Conservation (phyloP, 2,113 vertebrate genomes). For the Cebidichthys violaceus region DNA sequence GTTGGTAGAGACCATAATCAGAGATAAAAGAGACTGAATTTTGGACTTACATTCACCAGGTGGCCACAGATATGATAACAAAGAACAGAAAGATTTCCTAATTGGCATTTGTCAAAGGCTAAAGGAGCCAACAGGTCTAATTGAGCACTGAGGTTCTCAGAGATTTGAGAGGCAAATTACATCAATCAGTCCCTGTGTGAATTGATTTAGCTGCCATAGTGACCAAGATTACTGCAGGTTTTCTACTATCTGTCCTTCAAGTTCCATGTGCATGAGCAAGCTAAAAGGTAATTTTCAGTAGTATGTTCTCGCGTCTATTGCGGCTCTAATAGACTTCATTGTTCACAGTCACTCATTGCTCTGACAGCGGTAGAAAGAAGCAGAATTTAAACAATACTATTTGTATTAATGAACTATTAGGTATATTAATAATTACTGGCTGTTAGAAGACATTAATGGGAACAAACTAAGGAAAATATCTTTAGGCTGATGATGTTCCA, state of each 20-base stretch:
- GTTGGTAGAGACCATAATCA: not conserved
- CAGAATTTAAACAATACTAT: not conserved
- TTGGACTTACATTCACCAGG: not conserved
- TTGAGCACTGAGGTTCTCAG: not conserved
- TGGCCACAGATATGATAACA: not conserved
- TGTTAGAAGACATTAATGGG: not conserved
- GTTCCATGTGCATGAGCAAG: constrained; percentile 6
- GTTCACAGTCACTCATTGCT: not conserved
- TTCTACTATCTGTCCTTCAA: not conserved
- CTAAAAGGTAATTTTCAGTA: constrained; percentile 10
- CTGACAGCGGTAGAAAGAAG: not conserved
- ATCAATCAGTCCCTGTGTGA: constrained; percentile 32
- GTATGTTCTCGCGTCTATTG: constrained; percentile 5
- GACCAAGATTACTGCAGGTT: constrained; percentile 17
- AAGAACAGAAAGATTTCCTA: not conserved
- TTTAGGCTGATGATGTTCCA: not conserved
- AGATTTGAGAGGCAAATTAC: constrained; percentile 37
- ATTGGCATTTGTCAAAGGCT: constrained; percentile 8
- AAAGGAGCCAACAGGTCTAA: constrained; percentile 11
- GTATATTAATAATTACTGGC: not conserved
- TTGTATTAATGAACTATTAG: not conserved
- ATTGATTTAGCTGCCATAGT: constrained; percentile 50
- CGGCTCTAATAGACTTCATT: constrained; percentile 17
- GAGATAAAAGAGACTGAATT: not conserved
- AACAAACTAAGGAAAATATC: not conserved